Conservation (phyloP, 2,113 vertebrate species). For the Melanerpes formicivorus region DNA sequence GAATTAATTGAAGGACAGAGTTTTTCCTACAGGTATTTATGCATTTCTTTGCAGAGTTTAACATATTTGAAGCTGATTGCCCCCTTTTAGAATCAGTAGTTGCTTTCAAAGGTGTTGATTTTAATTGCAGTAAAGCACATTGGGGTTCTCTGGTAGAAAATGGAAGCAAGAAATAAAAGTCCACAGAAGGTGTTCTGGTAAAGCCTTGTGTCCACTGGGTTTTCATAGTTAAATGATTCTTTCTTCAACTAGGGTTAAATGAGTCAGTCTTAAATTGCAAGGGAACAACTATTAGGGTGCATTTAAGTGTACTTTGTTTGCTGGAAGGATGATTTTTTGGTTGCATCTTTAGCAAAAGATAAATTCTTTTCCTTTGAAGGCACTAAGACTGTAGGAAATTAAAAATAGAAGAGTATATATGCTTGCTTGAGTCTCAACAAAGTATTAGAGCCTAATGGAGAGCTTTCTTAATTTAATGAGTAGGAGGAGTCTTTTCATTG, state of each 20-base stretch:
- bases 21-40: not conserved
- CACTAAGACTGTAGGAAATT: not conserved
- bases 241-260: not conserved
- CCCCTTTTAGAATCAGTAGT: not conserved
- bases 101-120: not conserved
- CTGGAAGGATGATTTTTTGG: not conserved
- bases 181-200: not conserved
- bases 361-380: not conserved
- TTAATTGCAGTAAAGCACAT: not conserved
- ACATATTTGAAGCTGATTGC: not conserved
- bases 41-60: not conserved
- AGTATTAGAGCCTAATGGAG: not conserved
- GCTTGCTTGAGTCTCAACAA: not conserved
- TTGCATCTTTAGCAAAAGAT: not conserved
- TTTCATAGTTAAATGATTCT: not conserved
- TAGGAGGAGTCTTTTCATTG: not conserved
- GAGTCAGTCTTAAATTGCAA: not conserved
- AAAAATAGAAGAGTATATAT: not conserved
- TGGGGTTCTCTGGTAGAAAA: not conserved
- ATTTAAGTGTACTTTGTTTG: not conserved
- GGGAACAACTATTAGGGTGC: not conserved
- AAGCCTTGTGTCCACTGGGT: not conserved
- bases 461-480: not conserved
- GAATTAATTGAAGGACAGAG: not conserved
- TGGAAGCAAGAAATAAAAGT: not conserved